Evolutionary conservation across 2,888 invertebrate species (phyloP).

Genomic region (Eledona agricola): DNA sequence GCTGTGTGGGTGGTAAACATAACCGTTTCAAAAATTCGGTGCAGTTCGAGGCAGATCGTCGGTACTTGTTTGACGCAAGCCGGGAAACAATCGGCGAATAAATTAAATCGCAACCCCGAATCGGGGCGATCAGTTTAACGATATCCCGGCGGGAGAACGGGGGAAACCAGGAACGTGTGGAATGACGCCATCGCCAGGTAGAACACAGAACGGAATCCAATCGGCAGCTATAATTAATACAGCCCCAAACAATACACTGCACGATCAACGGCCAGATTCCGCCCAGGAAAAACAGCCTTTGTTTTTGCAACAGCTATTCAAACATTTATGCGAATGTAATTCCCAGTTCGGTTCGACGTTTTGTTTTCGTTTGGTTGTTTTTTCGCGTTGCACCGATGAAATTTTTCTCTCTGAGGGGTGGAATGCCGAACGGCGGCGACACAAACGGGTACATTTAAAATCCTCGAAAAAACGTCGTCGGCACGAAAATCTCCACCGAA

Average conservation of each 20-base stretch:
- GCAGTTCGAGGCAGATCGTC: not conserved
- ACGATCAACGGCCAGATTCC: constrained; percentile 50
- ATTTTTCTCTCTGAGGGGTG: no score
- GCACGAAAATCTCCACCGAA: constrained; percentile 27
- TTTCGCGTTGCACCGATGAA: no score
- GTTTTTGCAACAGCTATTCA: constrained; percentile 41
- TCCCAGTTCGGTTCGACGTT: constrained; percentile 12
- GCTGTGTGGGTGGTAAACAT: not conserved
- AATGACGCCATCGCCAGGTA: constrained; percentile 57
- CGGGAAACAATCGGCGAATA: constrained; percentile 34
- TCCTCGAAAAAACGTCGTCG: constrained; percentile 26
- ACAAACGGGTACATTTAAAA: constrained; percentile 7
- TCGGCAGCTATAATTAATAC: constrained; percentile 61
- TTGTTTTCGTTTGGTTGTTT: no score
- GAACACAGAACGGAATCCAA: constrained; percentile 59
- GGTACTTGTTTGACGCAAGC: constrained; percentile 4
- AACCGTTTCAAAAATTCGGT: constrained; percentile 22
- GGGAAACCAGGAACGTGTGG: constrained; percentile 54
- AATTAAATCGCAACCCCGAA: constrained; percentile 37
- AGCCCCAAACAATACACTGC: constrained; percentile 56
- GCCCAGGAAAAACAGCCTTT: constrained; percentile 55
- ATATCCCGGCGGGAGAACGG: constrained; percentile 38
- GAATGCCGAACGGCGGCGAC: no score
- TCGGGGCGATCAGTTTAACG: constrained; percentile 30
- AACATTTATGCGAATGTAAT: constrained; percentile 39